Evolutionary conservation across 2,888 invertebrate genomes (phyloP).

Genomic region (Alloplasta piceator): DNA sequence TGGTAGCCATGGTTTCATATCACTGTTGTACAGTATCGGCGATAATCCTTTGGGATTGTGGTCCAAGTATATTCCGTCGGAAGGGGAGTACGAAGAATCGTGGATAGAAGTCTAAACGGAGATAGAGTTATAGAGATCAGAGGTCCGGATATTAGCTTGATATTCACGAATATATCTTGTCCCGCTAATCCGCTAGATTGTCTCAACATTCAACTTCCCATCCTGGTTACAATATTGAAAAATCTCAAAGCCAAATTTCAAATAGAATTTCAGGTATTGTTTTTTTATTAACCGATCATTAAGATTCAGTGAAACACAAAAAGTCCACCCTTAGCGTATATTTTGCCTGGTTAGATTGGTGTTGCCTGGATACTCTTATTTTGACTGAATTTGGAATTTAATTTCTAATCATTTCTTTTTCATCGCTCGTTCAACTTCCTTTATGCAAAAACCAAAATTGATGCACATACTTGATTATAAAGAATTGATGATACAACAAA

Average conservation of each 20-base stretch:
- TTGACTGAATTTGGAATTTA: no score
- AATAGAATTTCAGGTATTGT: constrained; percentile 95
- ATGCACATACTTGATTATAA: no score
- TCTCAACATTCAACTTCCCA: constrained; percentile 95
- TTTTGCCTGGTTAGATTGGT: no score
- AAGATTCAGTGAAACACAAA: no score
- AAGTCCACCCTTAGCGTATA: no score
- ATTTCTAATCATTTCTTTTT: no score
- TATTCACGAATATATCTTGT: constrained; percentile 84
- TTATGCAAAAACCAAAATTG: no score
- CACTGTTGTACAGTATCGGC: constrained; percentile 69
- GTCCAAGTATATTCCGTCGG: constrained; percentile 69
- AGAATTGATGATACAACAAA: no score
- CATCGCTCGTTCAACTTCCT: no score
- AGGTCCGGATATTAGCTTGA: constrained; percentile 62
- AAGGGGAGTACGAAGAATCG: constrained; percentile 69
- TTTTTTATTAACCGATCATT: no score
- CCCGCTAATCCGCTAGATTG: constrained; percentile 95
- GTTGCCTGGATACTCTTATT: no score
- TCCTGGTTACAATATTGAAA: constrained; percentile 97
- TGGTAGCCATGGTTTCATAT: constrained; percentile 66
- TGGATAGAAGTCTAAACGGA: constrained; percentile 66
- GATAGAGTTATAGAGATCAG: constrained; percentile 71
- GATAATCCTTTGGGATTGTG: constrained; percentile 68
- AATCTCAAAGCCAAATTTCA: constrained; percentile 97